A percentile compares a stretch with the other conserved stretches of the same genome.
These are phyloP conservation scores for Phataginus tetradactyla DNA, from an alignment of 2,797 vertebrate genomes.

Conservation along the genomic window DNA sequence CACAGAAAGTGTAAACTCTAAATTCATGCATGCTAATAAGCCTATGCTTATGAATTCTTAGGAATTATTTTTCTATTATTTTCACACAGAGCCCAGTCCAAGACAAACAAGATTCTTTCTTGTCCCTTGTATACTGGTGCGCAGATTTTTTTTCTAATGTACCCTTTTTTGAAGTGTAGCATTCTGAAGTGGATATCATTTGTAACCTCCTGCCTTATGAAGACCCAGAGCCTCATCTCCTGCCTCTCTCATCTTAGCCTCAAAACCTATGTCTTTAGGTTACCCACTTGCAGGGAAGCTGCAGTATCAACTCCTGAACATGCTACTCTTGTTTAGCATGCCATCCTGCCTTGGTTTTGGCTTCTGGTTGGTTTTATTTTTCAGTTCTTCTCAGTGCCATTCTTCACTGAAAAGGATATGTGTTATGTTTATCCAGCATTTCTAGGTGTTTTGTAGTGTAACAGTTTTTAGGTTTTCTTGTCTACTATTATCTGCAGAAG, in stretches of 20 bases:
- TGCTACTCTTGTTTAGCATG: not conserved
- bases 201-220: not conserved
- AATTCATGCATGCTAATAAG: not conserved
- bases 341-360: not conserved
- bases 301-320: not conserved
- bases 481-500: not conserved
- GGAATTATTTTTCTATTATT: not conserved
- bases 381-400: not conserved
- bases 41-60: not conserved
- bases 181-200: not conserved
- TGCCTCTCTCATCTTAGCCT: not conserved
- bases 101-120: not conserved
- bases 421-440: not conserved
- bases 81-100: not conserved
- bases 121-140: not conserved
- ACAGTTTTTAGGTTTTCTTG: not conserved
- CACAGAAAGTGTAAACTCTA: not conserved
- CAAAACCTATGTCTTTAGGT: not conserved
- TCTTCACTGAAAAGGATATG: not conserved
- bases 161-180: not conserved
- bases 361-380: not conserved
- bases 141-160: not conserved
- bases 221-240: not conserved
- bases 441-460: not conserved
- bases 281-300: not conserved